These are phyloP conservation scores for Boloria euphrosyne DNA, from an alignment of 2,888 invertebrate species.

Conservation along the genomic window DNA sequence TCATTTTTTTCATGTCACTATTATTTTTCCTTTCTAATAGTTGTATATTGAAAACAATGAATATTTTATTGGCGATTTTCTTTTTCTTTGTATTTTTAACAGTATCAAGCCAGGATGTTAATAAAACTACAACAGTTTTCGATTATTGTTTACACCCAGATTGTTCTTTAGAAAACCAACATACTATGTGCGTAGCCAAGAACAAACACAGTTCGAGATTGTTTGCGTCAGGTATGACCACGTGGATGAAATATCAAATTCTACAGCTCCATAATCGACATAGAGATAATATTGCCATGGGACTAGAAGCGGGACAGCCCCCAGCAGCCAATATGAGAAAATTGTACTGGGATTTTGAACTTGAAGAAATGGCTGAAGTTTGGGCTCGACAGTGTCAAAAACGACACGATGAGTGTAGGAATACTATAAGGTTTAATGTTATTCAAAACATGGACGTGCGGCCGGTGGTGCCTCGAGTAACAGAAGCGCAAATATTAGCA, in stretches of 20 bases:
- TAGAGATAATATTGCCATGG: slow-evolving; percentile 75
- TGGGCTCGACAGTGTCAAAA: slow-evolving; percentile 79
- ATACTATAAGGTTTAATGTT: slow-evolving; percentile 70
- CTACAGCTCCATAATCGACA: slow-evolving; percentile 72
- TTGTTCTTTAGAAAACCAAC: slow-evolving; percentile 70
- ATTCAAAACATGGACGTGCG: slow-evolving; percentile 76
- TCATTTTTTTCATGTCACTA: no score
- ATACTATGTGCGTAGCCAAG: slow-evolving; percentile 66
- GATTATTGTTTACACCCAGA: slow-evolving; percentile 72
- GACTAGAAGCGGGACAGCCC: slow-evolving; percentile 73
- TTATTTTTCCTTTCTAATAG: not conserved
- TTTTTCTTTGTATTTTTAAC: slow-evolving; percentile 47
- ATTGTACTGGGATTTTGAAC: slow-evolving; percentile 78
- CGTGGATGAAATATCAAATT: slow-evolving; percentile 74
- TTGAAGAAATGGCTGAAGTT: slow-evolving; percentile 71
- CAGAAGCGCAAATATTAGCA: slow-evolving; percentile 71
- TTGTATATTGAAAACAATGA: slow-evolving; percentile 16
- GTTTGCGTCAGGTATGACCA: slow-evolving; percentile 72
- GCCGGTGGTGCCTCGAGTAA: slow-evolving; percentile 63
- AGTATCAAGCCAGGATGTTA: slow-evolving; percentile 44
- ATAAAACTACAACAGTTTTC: slow-evolving; percentile 28
- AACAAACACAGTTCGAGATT: slow-evolving; percentile 64
- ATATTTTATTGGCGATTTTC: slow-evolving; percentile 46
- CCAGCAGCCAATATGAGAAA: slow-evolving; percentile 77
- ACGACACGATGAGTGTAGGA: slow-evolving; percentile 76